Base-by-base conservation (phyloP, 2,888 invertebrate species). In the Antheraea yamamai region DNA sequence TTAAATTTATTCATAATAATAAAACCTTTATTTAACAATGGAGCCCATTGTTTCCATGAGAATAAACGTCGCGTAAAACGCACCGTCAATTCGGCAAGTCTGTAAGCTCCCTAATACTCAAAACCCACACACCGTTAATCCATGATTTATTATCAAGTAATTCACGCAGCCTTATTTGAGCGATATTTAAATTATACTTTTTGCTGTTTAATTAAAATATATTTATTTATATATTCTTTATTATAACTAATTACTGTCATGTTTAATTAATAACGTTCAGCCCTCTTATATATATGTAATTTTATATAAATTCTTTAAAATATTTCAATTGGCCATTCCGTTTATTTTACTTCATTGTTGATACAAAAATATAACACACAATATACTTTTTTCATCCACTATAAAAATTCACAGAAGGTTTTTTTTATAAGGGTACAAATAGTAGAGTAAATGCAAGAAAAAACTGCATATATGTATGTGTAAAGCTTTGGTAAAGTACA, bases 131-230 rank as follows among this genome's bases (percentile, higher is more conserved):
- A 12, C n/a, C 61, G 58, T 61, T n/a, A 61, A 47, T 39, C 35
- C n/a, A 71, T 47, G 71, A 71, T 39, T 47, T n/a, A 71, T 71
- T 18, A 23, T 61, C 61, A 30, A 66, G 26, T 30, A 66, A 66
- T 30, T 66, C 64, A 66, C 64, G 64, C 30, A 66, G 64, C 30
- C 64, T 66, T 30, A 66, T 30, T 66, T 30, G 64, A 66, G 64
- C 64, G 64, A 26, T 26, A n/a, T 66, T 64, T 64, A 18, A 26
- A 64, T 64, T 23, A 72, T 72, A 26, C 16, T n/a, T 12, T n/a
- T 72, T n/a, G 47, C 51, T n/a, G 20, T 72, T 72, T 71, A 20
- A 47, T 61, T 61, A 61, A 26, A 16, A 30, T 16, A 66, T 66
- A 66, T 66, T 66, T 66, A 30, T 30, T 66, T 26, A 23, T 23